Evolutionary conservation across 2,797 vertebrate genomes (phyloP).

Genomic region (Galaxias olidus): DNA sequence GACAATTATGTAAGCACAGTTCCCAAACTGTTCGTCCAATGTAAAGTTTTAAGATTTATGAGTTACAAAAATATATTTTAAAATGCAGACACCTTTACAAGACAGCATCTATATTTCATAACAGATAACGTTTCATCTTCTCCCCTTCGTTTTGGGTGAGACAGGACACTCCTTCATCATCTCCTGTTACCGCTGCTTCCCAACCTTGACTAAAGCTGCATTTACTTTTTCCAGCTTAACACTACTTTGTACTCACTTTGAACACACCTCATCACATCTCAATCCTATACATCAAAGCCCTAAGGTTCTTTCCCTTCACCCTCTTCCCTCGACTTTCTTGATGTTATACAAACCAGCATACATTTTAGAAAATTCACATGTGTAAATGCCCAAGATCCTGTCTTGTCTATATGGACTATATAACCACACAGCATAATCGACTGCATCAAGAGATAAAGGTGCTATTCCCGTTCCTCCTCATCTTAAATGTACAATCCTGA

Average conservation of each 20-base stretch:
- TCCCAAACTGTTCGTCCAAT: constrained; percentile 17
- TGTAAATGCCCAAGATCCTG: constrained; percentile 68
- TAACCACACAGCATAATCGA: neutral
- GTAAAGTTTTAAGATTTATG: constrained; percentile 57
- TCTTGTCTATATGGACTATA: constrained; percentile 59
- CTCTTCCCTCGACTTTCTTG: constrained; percentile 60
- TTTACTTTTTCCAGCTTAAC: constrained; percentile 76
- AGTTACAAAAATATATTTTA: constrained; percentile 65
- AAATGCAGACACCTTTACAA: constrained; percentile 68
- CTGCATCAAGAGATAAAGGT: constrained; percentile 26
- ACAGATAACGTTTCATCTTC: constrained; percentile 74
- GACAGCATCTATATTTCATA: constrained; percentile 77
- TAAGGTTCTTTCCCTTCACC: constrained; percentile 15
- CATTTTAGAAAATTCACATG: constrained; percentile 70
- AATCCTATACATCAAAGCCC: constrained; percentile 78
- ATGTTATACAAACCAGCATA: constrained; percentile 69
- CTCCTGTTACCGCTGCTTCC: constrained; percentile 58
- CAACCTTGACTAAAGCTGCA: constrained; percentile 76
- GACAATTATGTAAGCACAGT: constrained; percentile 22
- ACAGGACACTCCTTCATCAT: constrained; percentile 70
- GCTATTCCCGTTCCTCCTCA: constrained; percentile 41
- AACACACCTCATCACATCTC: constrained; percentile 80
- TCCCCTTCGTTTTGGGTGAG: constrained; percentile 56
- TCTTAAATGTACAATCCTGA: constrained; percentile 9
- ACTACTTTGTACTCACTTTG: constrained; percentile 75